Evolutionary conservation across 2,113 vertebrate species (phyloP), one percentile per base, ranked within the genome.

Genomic region (Notarius lentiginosus): DNA sequence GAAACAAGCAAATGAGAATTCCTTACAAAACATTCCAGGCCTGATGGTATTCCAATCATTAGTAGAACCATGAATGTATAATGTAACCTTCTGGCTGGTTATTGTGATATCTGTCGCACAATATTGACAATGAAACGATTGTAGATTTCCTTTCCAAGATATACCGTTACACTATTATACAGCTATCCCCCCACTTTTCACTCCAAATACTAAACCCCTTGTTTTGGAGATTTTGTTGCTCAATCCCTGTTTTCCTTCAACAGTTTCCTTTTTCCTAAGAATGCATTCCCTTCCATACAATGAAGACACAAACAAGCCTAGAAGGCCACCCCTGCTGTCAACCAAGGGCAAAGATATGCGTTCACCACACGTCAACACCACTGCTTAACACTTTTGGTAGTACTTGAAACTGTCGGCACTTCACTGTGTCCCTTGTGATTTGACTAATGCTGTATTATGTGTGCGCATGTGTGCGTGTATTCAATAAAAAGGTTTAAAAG

Each of bases 391-490:
- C 72, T 22, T 82, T 56, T 24, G 63, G 56, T 73, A 70, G 80
- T 84, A 76, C 88, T 87, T 90, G 87, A 90, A 84, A 55, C 66
- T 87, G 55, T 83, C 66, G 60, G 70, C 87, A 88, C 80, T 76
- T 85, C 88, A 76, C 87, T 47, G 65, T 89, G 53, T 84, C 76
- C 58, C 82, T 86, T 86, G 86, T 89, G 76, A 75, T 82, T 85
- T 86, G 66, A 90, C 68, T 87, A 87, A 86, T 88, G 89, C 61
- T 84, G 86, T 87, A 85, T 79, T 55, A 51, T 89, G 83, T 82
- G 83, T 89, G 86, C 72, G 61, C 66, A 60, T 90, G 83, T 73
- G 61, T 60, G 68, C 79, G 89, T 85, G 87, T 89, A 82, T 85
- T 89, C 66, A 88, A 87, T 91, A 87, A 90, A 89, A 72, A 83